Conservation (phyloP, 1,140 invertebrate species). For the Nephila pilipes region DNA sequence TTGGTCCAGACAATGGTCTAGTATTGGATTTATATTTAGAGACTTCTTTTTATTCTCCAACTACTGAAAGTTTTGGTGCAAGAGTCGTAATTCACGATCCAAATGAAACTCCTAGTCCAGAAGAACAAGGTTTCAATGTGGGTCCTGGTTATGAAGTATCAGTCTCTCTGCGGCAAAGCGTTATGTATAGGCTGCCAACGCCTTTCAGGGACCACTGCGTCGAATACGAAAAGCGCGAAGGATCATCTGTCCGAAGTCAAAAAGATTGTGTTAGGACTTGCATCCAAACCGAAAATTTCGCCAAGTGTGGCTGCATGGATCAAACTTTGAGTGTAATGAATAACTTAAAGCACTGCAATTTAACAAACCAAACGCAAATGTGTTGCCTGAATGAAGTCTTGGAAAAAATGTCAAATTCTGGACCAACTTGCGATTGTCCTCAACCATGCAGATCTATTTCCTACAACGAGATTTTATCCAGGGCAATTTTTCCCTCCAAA, state of each 20-base stretch:
- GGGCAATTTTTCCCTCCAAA: background rate
- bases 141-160: conserved; percentile 80
- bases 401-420: background rate
- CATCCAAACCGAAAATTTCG: conserved; percentile 7
- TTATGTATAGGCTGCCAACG: background rate
- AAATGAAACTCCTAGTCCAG: conserved; percentile 80
- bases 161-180: conserved; percentile 78
- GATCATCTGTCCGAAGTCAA: background rate
- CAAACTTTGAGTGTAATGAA: background rate
- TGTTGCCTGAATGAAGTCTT: conserved; percentile 15
- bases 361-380: background rate
- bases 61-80: conserved; percentile 80
- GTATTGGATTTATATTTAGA: conserved; percentile 78
- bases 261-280: background rate
- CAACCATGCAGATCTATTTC: background rate
- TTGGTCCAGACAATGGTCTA: background rate
- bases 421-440: background rate
- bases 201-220: conserved; percentile 46
- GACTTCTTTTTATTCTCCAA: conserved; percentile 79
- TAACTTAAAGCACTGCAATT: background rate
- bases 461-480: background rate
- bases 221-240: background rate
- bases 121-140: conserved; percentile 81
- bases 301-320: conserved; percentile 14
- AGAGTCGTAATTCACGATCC: conserved; percentile 80